phyloP scores from a whole-genome alignment of 1,140 invertebrate genomes.

The Magallana ariakensis region DNA sequence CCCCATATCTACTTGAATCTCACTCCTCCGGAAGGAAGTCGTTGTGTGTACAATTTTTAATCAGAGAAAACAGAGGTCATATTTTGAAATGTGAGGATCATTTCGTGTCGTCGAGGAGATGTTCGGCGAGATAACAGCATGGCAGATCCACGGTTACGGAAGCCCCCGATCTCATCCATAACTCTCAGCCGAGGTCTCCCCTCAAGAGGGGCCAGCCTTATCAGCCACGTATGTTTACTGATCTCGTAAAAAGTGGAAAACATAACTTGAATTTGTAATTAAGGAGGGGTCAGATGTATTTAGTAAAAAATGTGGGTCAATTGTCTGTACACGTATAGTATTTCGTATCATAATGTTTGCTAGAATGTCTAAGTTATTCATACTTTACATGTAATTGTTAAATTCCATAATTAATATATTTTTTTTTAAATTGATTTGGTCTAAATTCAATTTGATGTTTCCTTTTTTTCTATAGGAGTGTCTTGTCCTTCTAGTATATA shows the following conservation, averaged over 20 bases:
- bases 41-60: constrained; percentile 25
- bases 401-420: too few species aligned
- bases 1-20: not conserved
- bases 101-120: constrained; percentile 26
- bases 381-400: too few species aligned
- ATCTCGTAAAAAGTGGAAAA: not conserved
- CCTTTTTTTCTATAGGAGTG: too few species aligned
- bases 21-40: constrained; percentile 27
- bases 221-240: not conserved
- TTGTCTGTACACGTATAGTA: too few species aligned
- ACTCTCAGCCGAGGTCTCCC: not conserved
- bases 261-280: not conserved
- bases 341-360: too few species aligned
- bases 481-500: too few species aligned
- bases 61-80: constrained; percentile 27
- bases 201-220: not conserved
- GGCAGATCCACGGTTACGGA: not conserved
- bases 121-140: not conserved
- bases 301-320: not conserved
- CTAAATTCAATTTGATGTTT: too few species aligned
- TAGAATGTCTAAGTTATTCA: too few species aligned
- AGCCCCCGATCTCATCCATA: not conserved
- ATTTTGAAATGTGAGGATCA: constrained; percentile 14
- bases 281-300: not conserved
- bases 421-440: too few species aligned